Evolutionary conservation across 2,113 vertebrate species (phyloP), one percentile per base, ranked within the genome.

Genomic region (Tyrannus savana): DNA sequence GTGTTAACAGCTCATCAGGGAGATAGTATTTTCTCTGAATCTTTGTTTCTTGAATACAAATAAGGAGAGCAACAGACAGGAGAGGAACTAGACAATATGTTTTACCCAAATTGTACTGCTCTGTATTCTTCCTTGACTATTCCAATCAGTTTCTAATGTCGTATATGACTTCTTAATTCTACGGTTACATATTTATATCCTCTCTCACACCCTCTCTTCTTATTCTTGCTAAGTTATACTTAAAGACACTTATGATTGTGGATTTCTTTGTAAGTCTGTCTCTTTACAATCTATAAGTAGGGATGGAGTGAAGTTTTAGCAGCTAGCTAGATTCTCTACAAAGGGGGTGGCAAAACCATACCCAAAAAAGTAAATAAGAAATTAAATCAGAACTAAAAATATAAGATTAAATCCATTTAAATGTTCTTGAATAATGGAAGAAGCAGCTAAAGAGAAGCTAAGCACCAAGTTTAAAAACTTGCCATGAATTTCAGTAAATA

Each of bases 131-230:
- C 19, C 4, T 89, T 64, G 33, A 41, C 24, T 91, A 83, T 95
- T 62, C 39, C 42, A 89, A 68, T 84, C 64, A 60, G 44, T 64
- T 93, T 84, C 94, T 82, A 37, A 63, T 84, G 47, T 87, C 52
- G 22, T 71, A 33, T 53, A 62, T 89, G 77, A 78, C 76, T 96
- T 93, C 85, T 73, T 89, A 95, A 71, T 93, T 84, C 55, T 68
- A 60, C 60, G 84, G 41, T 15, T 80, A 47, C 37, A 50, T 46
- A 58, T 87, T 79, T 90, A 33, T 60, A 93, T 46, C 53, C 37
- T 60, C 46, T 77, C 62, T 85, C 33, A 80, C 46, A 93, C 37
- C 41, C 87, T 63, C 52, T 72, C 4, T 58, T 84, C 25, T 35
- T 79, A n/a, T 72, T 89, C 66, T 60, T 87, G 28, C n/a, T 79